These are phyloP conservation scores for Laothoe populi DNA, from an alignment of 2,888 invertebrate genomes.

Conservation along the genomic window DNA sequence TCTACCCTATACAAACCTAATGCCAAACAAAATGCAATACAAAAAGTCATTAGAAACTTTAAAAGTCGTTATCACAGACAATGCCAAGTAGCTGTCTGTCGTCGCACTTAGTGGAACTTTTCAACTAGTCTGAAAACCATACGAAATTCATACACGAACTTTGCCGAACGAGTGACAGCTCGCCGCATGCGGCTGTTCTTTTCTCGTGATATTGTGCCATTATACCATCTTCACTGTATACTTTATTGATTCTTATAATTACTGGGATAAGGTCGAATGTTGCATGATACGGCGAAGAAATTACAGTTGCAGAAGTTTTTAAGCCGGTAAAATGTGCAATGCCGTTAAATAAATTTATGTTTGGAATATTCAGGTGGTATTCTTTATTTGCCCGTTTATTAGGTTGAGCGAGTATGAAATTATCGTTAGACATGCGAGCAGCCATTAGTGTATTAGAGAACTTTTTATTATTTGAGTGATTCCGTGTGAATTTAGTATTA, in stretches of 20 bases:
- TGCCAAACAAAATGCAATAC: no score
- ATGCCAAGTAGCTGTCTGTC: conserved; percentile 7
- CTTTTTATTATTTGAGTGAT: conserved; percentile 32
- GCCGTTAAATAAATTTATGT: conserved; percentile 44
- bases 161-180: conserved; percentile 41
- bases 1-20: no score
- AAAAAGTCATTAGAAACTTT: not conserved
- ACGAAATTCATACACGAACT: conserved; percentile 37
- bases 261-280: conserved; percentile 28
- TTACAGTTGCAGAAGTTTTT: conserved; percentile 35
- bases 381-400: conserved; percentile 42
- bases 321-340: conserved; percentile 50
- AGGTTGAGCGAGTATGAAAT: conserved; percentile 26
- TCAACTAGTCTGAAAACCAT: conserved; percentile 34
- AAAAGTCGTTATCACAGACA: conserved; percentile 3
- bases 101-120: conserved; percentile 28
- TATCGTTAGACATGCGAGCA: conserved; percentile 25
- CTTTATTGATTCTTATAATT: conserved; percentile 29
- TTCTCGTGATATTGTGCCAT: conserved; percentile 46
- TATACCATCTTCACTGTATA: conserved; percentile 29
- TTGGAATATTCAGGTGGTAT: conserved; percentile 40
- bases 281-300: not conserved
- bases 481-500: conserved; percentile 7
- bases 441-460: conserved; percentile 28
- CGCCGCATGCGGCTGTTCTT: conserved; percentile 42